Evolutionary conservation across 2,888 invertebrate species (phyloP).

Genomic region (Fissipunctia ypsillon): DNA sequence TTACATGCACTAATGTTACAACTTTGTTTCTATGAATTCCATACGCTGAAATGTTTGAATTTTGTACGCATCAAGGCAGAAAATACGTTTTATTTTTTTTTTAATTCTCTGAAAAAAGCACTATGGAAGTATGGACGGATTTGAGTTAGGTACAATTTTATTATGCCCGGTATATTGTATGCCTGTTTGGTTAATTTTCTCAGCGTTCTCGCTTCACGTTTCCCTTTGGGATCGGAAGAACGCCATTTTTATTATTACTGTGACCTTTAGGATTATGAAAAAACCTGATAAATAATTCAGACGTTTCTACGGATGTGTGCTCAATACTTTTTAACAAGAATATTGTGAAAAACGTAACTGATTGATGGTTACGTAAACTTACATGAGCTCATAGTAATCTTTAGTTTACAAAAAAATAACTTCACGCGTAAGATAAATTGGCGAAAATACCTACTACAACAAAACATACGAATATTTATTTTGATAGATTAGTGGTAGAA

Average conservation of each 20-base stretch:
- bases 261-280: constrained; percentile 29
- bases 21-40: constrained; percentile 77
- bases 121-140: no score
- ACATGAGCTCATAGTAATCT: constrained; percentile 33
- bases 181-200: constrained; percentile 7
- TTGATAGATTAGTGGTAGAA: constrained; percentile 18
- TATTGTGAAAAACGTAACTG: constrained; percentile 23
- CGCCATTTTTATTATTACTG: constrained; percentile 29
- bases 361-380: constrained; percentile 51
- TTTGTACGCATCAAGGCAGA: constrained; percentile 18
- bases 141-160: constrained; percentile 4
- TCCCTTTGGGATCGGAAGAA: constrained; percentile 28
- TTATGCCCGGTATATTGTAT: not conserved
- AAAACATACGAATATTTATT: constrained; percentile 25
- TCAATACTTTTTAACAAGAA: constrained; percentile 22
- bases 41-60: constrained; percentile 65
- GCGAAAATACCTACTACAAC: constrained; percentile 3
- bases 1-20: constrained; percentile 72
- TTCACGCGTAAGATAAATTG: constrained; percentile 22
- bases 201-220: constrained; percentile 7
- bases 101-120: not conserved
- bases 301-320: constrained; percentile 23
- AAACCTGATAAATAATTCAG: constrained; percentile 28
- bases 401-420: constrained; percentile 31
- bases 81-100: constrained; percentile 2